Conservation (phyloP, 2,797 vertebrate genomes). For the Peromyscus eremicus region DNA sequence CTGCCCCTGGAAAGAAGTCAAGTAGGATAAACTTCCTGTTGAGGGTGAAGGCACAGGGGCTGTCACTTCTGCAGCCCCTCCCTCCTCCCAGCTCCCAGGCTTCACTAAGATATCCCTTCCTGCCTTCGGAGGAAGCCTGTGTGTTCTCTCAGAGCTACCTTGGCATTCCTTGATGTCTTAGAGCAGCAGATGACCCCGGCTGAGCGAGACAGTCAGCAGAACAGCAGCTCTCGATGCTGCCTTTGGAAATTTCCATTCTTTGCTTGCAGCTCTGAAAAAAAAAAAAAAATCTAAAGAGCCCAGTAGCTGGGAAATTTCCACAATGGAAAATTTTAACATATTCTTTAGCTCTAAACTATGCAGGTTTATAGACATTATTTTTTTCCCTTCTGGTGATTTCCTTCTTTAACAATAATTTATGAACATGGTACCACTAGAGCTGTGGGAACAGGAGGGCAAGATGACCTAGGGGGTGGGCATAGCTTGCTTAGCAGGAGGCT, state of each 20-base stretch:
- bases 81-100: slow-evolving; percentile 20
- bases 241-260: slow-evolving; percentile 92
- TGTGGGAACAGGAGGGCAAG: slow-evolving; percentile 75
- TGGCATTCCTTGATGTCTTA: slow-evolving; percentile 88
- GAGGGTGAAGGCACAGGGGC: neutral
- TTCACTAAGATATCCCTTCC: slow-evolving; percentile 32
- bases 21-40: slow-evolving; percentile 40
- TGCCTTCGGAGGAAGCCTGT: slow-evolving; percentile 80
- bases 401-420: slow-evolving; percentile 84
- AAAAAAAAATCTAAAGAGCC: slow-evolving; percentile 85
- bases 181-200: slow-evolving; percentile 89
- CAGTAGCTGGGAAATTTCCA: slow-evolving; percentile 90
- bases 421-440: slow-evolving; percentile 78
- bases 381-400: slow-evolving; percentile 84
- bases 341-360: slow-evolving; percentile 85
- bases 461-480: slow-evolving; percentile 81
- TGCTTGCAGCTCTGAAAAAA: slow-evolving; percentile 88
- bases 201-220: slow-evolving; percentile 88
- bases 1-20: slow-evolving; percentile 57
- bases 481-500: slow-evolving; percentile 70
- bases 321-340: slow-evolving; percentile 89
- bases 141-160: slow-evolving; percentile 83
- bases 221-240: slow-evolving; percentile 89
- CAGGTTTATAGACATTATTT: slow-evolving; percentile 83
- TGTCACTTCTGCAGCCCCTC: slow-evolving; percentile 6